Evolutionary conservation across 2,113 vertebrate genomes (phyloP).

Genomic region (Megaleporinus macrocephalus): DNA sequence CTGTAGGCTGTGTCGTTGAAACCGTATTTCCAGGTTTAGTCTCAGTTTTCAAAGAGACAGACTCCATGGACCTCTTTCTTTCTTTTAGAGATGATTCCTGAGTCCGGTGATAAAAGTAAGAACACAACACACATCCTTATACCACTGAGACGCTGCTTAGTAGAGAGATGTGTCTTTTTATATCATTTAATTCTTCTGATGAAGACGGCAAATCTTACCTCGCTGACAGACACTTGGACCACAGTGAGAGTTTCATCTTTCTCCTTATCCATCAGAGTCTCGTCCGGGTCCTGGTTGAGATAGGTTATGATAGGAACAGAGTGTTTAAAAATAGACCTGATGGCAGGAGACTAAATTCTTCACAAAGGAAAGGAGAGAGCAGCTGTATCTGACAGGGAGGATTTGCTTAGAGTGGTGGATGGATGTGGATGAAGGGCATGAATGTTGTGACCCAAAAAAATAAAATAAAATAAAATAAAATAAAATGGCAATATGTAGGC

Average conservation of each 20-base stretch:
- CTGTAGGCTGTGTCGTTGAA: not conserved
- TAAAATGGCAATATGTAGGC: not conserved
- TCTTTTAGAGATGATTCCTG: slow-evolving; percentile 38
- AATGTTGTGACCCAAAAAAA: not conserved
- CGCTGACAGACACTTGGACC: slow-evolving; percentile 1
- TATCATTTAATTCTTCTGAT: not conserved
- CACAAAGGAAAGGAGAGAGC: slow-evolving; percentile 10
- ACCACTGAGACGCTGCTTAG: not conserved
- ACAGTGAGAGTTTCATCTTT: slow-evolving; percentile 9
- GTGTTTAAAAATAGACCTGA: slow-evolving; percentile 8
- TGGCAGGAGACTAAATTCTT: not conserved
- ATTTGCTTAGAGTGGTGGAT: slow-evolving; percentile 12
- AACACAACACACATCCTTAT: not conserved
- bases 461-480: not conserved
- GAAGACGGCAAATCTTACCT: slow-evolving; percentile 25
- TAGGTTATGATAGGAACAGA: not conserved
- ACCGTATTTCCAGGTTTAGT: not conserved
- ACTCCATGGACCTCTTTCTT: not conserved
- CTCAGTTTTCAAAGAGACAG: not conserved
- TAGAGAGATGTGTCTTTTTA: not conserved
- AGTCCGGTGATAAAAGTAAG: not conserved
- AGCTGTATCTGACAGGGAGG: slow-evolving; percentile 68
- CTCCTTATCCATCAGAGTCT: slow-evolving; percentile 2
- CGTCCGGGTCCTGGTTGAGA: slow-evolving; percentile 41
- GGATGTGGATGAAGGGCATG: not conserved